A percentile compares a stretch with the other conserved stretches of the same genome.
phyloP scores from a whole-genome alignment of 2,113 vertebrate genomes.

The Aramus guarauna region DNA sequence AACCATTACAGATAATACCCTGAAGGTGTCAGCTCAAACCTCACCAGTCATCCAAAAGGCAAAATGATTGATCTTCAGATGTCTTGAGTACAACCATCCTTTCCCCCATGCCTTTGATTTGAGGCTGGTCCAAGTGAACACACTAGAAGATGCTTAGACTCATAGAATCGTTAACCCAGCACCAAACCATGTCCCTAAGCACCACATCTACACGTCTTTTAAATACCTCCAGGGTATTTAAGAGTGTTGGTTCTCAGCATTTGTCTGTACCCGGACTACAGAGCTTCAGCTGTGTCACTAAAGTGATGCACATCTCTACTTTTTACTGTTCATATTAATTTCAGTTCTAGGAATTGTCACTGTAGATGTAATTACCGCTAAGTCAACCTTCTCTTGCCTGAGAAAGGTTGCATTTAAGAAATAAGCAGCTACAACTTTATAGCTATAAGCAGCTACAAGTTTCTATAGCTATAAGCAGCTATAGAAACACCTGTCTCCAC shows the following conservation, averaged over 20 bases:
- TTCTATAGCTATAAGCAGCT: neutral
- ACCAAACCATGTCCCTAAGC: no score
- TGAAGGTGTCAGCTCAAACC: neutral
- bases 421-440: no score
- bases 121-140: neutral
- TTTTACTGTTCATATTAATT: neutral
- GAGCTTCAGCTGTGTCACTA: neutral
- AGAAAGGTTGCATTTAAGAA: neutral
- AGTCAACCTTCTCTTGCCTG: neutral
- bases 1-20: neutral
- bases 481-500: neutral
- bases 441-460: neutral
- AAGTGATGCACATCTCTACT: neutral
- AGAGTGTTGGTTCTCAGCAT: neutral
- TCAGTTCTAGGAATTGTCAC: neutral
- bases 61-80: neutral
- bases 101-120: no score
- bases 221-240: no score
- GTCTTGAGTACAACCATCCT: neutral
- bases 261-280: neutral
- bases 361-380: neutral
- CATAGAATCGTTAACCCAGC: no score
- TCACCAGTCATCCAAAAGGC: neutral
- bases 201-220: no score
- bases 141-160: neutral